Evolutionary conservation across 2,888 invertebrate genomes (phyloP), one percentile per base, ranked within the genome.

Genomic region (Rosalia funebris): DNA sequence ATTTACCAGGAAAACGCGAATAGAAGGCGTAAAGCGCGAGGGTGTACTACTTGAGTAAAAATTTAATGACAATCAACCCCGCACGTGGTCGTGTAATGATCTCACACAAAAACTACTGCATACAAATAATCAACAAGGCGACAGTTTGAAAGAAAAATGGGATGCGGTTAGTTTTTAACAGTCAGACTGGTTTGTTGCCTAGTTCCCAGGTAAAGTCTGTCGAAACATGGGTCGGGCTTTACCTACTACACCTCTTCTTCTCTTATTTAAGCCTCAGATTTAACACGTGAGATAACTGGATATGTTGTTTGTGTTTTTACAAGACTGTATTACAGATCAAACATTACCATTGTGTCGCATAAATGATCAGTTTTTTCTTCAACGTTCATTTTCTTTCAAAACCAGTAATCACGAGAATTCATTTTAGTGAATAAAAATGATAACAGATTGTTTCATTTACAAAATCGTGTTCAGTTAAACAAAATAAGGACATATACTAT

Each of bases 161-260:
- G 7, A 15, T 31, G 15, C 39, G 39, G 15, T 50, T 41, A 50
- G 37, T 39, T 10, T 41, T 50, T 25, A 15, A 50, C 2, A 31
- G 25, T 20, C 50, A 11, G 39, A 31, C 25, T 36, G 31, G 50
- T 25, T 50, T 31, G 39, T 37, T 14, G 37, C 17, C 48, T 1
- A 17, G 36, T 36, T 25, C 25, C 50, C 50, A 50, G 50, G 50
- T 50, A 50, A 37, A 39, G 39, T 50, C 39, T 37, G 19, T 20
- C 14, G 39, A 50, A 39, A 39, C n/a, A 25, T 9, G 25, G 25
- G 7, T 25, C 12, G n/a, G 16, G 20, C 39, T 39, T 10, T 50
- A 14, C 15, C 39, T 44, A 14, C n/a, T n/a, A n/a, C n/a, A n/a
- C 19, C 44, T 44, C 44, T 20, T 20, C 10, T 50, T 50, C 34